These are phyloP conservation scores for Caenorhabditis doughertyi DNA, from an alignment of 2,888 invertebrate genomes.

Conservation along the genomic window DNA sequence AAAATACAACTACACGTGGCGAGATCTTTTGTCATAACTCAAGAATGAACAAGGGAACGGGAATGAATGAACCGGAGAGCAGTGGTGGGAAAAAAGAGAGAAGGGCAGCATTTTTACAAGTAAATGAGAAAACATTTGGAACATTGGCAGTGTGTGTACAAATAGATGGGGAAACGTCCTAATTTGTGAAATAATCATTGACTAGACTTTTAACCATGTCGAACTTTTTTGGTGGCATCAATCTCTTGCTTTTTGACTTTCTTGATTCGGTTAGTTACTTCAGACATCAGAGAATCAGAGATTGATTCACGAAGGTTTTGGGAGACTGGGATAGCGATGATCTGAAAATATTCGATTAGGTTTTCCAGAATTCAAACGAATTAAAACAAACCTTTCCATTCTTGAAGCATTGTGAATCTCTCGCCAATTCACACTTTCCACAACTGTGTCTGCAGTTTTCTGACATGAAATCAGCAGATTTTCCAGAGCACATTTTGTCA, in stretches of 20 bases:
- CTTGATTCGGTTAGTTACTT: constrained; percentile 63
- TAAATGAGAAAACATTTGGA: constrained; percentile 18
- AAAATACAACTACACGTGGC: constrained; percentile 54
- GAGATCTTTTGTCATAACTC: constrained; percentile 45
- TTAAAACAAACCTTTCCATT: constrained; percentile 67
- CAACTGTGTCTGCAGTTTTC: constrained; percentile 81
- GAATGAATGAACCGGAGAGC: not conserved
- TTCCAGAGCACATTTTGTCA: constrained; percentile 71
- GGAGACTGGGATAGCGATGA: constrained; percentile 58
- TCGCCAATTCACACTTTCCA: constrained; percentile 71
- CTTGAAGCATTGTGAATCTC: constrained; percentile 65
- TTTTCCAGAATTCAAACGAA: not conserved
- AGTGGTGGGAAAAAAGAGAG: not conserved
- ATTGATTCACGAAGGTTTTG: constrained; percentile 68
- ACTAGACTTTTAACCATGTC: constrained; percentile 27
- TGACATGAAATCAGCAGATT: constrained; percentile 76
- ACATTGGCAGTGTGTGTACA: constrained; percentile 49
- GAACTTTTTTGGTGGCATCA: constrained; percentile 46
- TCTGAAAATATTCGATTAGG: constrained; percentile 16
- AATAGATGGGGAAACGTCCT: constrained; percentile 27
- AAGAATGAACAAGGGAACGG: not conserved
- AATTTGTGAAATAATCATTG: not conserved
- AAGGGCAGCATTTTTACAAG: constrained; percentile 49
- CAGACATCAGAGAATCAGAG: constrained; percentile 68
- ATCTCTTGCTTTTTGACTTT: constrained; percentile 52